Conservation (phyloP, 2,797 vertebrate species). For the Pitangus sulphuratus region DNA sequence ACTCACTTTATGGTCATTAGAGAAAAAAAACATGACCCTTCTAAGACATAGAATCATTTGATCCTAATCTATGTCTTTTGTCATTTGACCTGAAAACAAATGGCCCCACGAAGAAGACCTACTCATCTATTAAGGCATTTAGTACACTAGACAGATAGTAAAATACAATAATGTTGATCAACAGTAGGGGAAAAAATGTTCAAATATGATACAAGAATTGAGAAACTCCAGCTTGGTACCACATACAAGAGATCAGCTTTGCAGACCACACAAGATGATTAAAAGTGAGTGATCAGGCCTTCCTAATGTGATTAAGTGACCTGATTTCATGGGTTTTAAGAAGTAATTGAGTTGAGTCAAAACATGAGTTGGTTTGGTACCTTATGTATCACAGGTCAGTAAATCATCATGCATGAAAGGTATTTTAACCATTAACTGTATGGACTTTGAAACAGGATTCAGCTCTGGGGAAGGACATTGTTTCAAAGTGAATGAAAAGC, state of each 20-base stretch:
- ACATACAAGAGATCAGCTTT: slow-evolving; percentile 18
- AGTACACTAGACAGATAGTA: neutral
- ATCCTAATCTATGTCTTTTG: neutral
- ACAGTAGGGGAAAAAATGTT: slow-evolving; percentile 26
- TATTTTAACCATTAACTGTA: slow-evolving; percentile 9
- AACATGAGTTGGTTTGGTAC: neutral
- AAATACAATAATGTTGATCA: slow-evolving; percentile 37
- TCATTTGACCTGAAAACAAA: slow-evolving; percentile 27
- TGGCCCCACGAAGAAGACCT: neutral
- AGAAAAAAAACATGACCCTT: neutral
- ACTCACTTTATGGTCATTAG: neutral
- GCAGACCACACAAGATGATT: neutral
- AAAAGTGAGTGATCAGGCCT: slow-evolving; percentile 38
- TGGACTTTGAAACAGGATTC: neutral
- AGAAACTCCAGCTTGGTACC: neutral
- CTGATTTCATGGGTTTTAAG: slow-evolving; percentile 37
- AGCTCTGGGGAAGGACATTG: neutral
- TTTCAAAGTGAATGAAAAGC: neutral
- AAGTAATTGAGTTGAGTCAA: slow-evolving; percentile 15
- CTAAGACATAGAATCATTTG: neutral
- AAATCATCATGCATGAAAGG: neutral
- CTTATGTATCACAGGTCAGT: neutral
- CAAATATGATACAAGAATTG: slow-evolving; percentile 12
- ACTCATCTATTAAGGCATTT: slow-evolving; percentile 8
- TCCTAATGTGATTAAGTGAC: slow-evolving; percentile 56